Conservation (phyloP, 2,797 vertebrate genomes). For the Mionectes olivaceus region DNA sequence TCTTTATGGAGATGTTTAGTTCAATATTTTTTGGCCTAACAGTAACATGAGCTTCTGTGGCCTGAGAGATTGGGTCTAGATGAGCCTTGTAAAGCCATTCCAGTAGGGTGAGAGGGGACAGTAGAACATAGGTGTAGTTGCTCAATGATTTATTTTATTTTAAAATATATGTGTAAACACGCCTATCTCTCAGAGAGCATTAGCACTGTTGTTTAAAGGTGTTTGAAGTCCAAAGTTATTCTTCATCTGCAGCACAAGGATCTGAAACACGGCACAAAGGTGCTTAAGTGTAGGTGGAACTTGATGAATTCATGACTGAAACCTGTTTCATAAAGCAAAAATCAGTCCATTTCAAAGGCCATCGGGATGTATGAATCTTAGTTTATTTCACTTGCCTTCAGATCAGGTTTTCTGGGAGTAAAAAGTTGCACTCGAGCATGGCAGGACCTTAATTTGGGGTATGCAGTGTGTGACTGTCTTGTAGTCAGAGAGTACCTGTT, state of each 20-base stretch:
- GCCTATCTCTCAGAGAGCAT: not conserved
- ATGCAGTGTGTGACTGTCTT: not conserved
- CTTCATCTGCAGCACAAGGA: not conserved
- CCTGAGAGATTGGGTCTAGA: not conserved
- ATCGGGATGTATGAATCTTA: not conserved
- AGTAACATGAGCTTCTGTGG: not conserved
- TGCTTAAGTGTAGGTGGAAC: not conserved
- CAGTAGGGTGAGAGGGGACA: not conserved
- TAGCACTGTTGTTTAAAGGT: rapidly evolving
- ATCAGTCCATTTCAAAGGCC: not conserved
- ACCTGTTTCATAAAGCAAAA: not conserved
- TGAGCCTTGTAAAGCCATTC: not conserved
- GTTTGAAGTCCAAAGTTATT: not conserved
- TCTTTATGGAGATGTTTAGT: not conserved
- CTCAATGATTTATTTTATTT: not conserved
- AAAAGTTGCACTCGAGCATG: not conserved
- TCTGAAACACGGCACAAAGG: not conserved
- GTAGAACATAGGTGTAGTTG: not conserved
- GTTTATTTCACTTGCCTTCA: not conserved
- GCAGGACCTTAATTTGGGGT: not conserved
- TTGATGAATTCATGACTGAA: not conserved
- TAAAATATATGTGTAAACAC: not conserved
- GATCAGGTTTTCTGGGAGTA: not conserved
- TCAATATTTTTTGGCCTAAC: not conserved
- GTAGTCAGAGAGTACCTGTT: not conserved